Percentiles rank a stretch among this genome's conserved stretches.
These are phyloP conservation scores for Cerceris ruficornis DNA, from an alignment of 2,888 invertebrate genomes.

Conservation along the genomic window DNA sequence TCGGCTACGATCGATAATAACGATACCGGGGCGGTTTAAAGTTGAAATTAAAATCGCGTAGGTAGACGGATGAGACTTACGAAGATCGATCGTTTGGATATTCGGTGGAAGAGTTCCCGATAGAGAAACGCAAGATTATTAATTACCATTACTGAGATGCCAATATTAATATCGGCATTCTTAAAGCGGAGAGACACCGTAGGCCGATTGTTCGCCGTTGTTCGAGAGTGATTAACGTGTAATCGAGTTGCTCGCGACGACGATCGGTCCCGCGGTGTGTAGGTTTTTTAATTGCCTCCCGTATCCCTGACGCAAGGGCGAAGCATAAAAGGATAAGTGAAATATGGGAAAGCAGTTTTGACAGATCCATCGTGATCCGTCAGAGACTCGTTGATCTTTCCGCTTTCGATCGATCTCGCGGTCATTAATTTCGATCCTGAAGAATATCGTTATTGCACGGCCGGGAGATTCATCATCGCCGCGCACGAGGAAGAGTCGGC, in stretches of 20 bases:
- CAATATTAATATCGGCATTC: conserved; percentile 25
- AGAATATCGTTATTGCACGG: neutral
- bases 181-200: conserved; percentile 27
- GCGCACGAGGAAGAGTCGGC: neutral
- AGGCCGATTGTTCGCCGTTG: conserved; percentile 23
- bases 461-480: neutral
- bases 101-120: conserved; percentile 34
- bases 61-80: conserved; percentile 13
- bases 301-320: neutral
- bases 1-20: conserved; percentile 39
- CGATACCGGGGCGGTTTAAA: conserved; percentile 35
- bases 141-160: conserved; percentile 37
- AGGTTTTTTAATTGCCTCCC: neutral
- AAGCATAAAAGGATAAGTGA: conserved; percentile 1
- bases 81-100: conserved; percentile 30
- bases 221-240: conserved; percentile 10
- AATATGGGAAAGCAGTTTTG: conserved; percentile 8
- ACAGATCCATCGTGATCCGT: neutral
- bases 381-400: conserved; percentile 1
- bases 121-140: conserved; percentile 34
- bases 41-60: conserved; percentile 21
- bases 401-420: conserved; percentile 19
- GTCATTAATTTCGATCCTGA: conserved; percentile 50
- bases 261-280: neutral
- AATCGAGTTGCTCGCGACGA: conserved; percentile 9